Conservation (phyloP, 2,113 vertebrate genomes). For the Dolichallabes microphthalmus region DNA sequence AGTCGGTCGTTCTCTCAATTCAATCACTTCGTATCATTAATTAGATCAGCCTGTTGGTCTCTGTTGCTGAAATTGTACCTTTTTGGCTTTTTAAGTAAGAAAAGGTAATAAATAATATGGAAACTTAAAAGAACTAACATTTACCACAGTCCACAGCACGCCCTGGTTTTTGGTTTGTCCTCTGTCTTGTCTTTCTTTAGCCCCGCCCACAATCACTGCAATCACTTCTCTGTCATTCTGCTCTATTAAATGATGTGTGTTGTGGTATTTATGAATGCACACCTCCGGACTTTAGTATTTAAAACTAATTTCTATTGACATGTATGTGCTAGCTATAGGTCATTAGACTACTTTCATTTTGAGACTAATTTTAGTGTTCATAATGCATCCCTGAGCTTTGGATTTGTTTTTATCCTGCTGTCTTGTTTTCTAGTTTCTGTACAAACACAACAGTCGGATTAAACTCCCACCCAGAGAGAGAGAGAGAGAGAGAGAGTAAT, state of each 20-base stretch:
- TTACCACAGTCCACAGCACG: background rate
- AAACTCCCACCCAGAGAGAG: constrained; percentile 11
- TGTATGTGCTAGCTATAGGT: background rate
- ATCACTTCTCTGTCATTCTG: background rate
- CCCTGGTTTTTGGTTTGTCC: background rate
- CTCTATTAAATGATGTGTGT: background rate
- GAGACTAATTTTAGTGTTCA: background rate
- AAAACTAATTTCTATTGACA: background rate
- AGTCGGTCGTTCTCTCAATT: background rate
- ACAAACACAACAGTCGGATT: constrained; percentile 15
- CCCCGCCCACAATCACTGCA: background rate
- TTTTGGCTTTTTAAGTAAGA: background rate
- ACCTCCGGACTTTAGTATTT: background rate
- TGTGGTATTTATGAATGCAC: background rate
- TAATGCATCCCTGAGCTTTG: background rate
- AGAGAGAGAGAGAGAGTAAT: background rate
- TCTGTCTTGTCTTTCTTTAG: background rate
- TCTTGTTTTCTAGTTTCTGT: background rate
- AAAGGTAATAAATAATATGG: background rate
- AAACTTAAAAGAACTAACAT: background rate
- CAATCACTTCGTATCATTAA: too few relatives aligned
- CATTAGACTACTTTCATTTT: background rate
- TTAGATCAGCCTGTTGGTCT: background rate
- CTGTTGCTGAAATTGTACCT: background rate
- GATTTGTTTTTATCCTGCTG: background rate